A percentile compares a stretch with the other conserved stretches of the same genome.
Evolutionary conservation across 2,797 vertebrate genomes (phyloP).

Genomic region (Nasua narica): DNA sequence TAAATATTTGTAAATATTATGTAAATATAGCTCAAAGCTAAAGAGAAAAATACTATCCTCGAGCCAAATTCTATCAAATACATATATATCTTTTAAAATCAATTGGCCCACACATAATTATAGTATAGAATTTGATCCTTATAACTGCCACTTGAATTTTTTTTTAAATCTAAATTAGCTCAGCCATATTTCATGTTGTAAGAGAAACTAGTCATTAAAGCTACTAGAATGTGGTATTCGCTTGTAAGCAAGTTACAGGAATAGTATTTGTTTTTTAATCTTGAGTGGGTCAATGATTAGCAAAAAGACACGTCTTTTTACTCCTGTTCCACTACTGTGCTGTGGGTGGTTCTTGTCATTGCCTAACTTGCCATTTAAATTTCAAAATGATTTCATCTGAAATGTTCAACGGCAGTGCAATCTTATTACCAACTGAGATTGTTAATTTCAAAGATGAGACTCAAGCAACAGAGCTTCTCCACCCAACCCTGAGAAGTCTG

Average conservation of each 20-base stretch:
- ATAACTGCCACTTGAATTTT: slow-evolving; percentile 2
- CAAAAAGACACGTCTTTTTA: neutral
- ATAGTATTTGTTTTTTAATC: neutral
- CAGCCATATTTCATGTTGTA: neutral
- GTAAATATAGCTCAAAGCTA: slow-evolving; percentile 4
- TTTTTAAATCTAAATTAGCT: neutral
- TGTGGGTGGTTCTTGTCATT: neutral
- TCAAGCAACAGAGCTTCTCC: neutral
- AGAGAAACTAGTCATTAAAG: slow-evolving; percentile 2
- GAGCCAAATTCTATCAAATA: neutral
- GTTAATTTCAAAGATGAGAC: slow-evolving; percentile 33
- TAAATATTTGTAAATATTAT: too few species aligned
- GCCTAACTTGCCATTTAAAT: slow-evolving; percentile 22
- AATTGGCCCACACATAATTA: neutral
- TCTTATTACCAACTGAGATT: slow-evolving; percentile 27
- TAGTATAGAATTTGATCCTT: slow-evolving; percentile 26
- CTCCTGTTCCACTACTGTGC: neutral
- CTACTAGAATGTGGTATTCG: slow-evolving; percentile 1
- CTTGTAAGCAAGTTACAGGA: neutral
- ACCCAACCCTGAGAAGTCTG: neutral
- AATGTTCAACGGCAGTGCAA: slow-evolving; percentile 43
- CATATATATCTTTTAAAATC: neutral
- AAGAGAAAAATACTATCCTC: slow-evolving; percentile 24
- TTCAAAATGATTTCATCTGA: slow-evolving; percentile 40
- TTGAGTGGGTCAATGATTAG: neutral